A percentile compares a stretch with the other conserved stretches of the same genome.
These are phyloP conservation scores for Takifugu flavidus DNA, from an alignment of 2,113 vertebrate genomes.

Conservation along the genomic window DNA sequence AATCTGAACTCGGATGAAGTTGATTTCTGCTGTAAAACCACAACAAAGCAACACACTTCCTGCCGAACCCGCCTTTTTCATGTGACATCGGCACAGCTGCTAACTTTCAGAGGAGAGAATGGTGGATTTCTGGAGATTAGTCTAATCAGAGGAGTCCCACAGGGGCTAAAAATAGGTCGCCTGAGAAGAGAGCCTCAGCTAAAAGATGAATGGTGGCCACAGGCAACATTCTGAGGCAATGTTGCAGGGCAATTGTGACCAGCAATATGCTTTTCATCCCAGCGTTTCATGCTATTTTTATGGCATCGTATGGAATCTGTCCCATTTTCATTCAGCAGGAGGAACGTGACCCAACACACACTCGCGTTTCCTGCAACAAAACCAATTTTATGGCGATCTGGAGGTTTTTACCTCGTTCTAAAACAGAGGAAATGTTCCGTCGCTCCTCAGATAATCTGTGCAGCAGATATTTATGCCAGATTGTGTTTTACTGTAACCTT, in stretches of 20 bases:
- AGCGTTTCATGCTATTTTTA: neutral
- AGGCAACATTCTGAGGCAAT: slow-evolving; percentile 47
- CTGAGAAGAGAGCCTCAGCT: slow-evolving; percentile 31
- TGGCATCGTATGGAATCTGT: neutral
- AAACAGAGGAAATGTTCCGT: no score
- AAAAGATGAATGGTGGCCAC: slow-evolving; percentile 37
- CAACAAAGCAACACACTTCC: slow-evolving; percentile 37
- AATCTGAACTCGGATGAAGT: slow-evolving; percentile 13
- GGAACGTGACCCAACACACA: no score
- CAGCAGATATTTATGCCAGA: neutral
- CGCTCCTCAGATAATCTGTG: no score
- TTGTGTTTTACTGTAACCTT: no score
- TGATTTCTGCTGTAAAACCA: slow-evolving; percentile 20
- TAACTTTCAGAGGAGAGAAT: slow-evolving; percentile 48
- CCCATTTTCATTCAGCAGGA: no score
- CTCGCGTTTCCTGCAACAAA: no score
- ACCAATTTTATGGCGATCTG: no score
- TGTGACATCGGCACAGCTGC: slow-evolving; percentile 32
- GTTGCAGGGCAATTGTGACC: slow-evolving; percentile 47
- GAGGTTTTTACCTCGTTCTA: no score
- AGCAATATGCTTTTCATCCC: slow-evolving; percentile 33
- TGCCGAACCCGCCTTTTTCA: slow-evolving; percentile 46
- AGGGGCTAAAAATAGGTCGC: slow-evolving; percentile 53
- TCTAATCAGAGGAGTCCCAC: slow-evolving; percentile 55
- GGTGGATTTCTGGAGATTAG: slow-evolving; percentile 62